Percentiles rank a stretch among this genome's conserved stretches.
phyloP scores from a whole-genome alignment of 2,888 invertebrate species.

The Clostera curtula region DNA sequence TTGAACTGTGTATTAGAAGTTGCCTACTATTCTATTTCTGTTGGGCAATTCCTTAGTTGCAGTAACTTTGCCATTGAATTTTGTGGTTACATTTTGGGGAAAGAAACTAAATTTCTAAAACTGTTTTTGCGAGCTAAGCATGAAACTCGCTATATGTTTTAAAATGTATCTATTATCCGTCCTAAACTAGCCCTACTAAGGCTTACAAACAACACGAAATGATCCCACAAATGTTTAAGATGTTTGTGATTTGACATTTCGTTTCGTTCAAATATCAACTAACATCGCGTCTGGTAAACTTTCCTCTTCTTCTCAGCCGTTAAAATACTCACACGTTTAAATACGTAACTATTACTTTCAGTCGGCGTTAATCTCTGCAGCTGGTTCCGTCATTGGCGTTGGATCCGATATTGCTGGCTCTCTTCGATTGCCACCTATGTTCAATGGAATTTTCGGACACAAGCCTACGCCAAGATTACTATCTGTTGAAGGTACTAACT shows the following conservation, averaged over 20 bases:
- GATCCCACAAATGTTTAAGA: too few relatives aligned
- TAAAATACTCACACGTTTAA: too few relatives aligned
- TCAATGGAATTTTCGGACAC: constrained; percentile 95
- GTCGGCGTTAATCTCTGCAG: constrained; percentile 84
- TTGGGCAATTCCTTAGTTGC: background rate
- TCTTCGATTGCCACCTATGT: constrained; percentile 90
- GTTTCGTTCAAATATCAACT: too few relatives aligned
- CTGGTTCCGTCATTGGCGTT: constrained; percentile 86
- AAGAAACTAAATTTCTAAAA: too few relatives aligned
- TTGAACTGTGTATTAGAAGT: constrained; percentile 9
- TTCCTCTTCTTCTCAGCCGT: too few relatives aligned
- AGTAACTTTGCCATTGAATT: background rate
- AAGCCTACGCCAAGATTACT: constrained; percentile 85
- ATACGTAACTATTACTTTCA: constrained; percentile 51
- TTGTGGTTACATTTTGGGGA: background rate
- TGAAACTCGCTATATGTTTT: too few relatives aligned
- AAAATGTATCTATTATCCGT: too few relatives aligned
- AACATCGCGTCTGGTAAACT: too few relatives aligned
- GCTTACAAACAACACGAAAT: too few relatives aligned
- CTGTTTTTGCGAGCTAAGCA: too few relatives aligned
- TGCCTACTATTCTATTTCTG: constrained; percentile 4
- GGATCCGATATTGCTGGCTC: constrained; percentile 95
- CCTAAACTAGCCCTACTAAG: too few relatives aligned
- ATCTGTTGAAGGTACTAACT: constrained; percentile 68
- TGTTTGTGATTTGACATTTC: too few relatives aligned